A percentile compares a stretch with the other conserved stretches of the same genome.
phyloP scores from a whole-genome alignment of 2,888 invertebrate species.

The Cephus sareptanus region DNA sequence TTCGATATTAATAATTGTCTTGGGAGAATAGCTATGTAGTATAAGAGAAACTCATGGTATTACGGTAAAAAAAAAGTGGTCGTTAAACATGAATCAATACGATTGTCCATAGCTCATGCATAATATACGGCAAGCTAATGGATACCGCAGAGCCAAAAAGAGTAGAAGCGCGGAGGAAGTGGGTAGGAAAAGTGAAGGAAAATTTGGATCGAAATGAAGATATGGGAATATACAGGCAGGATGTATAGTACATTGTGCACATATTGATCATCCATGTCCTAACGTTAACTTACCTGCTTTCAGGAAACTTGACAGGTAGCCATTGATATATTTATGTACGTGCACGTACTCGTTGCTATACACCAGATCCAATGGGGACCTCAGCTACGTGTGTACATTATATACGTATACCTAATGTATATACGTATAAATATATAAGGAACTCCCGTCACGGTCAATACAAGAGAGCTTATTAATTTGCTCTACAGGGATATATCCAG shows the following conservation, averaged over 20 bases:
- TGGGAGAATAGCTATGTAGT: not conserved
- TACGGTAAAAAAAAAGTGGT: not conserved
- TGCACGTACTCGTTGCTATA: slow-evolving; percentile 1
- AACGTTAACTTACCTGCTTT: not conserved
- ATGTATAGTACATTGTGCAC: not conserved
- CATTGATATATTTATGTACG: slow-evolving; percentile 5
- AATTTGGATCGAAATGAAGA: not conserved
- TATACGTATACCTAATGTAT: slow-evolving; percentile 1
- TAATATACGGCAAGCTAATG: not conserved
- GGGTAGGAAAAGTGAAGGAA: not conserved
- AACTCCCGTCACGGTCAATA: slow-evolving; percentile 4
- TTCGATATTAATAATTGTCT: not conserved
- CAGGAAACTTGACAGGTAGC: not conserved
- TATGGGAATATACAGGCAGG: not conserved
- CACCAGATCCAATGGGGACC: not conserved
- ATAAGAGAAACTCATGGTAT: not conserved
- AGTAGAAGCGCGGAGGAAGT: not conserved
- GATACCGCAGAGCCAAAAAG: not conserved
- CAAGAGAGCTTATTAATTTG: slow-evolving; percentile 2
- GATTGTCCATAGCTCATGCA: not conserved
- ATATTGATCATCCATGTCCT: not conserved
- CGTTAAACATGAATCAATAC: not conserved
- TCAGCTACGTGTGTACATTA: not conserved
- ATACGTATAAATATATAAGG: not conserved
- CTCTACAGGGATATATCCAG: not conserved